phyloP scores from a whole-genome alignment of 2,113 vertebrate species.

The Apeltes quadracus region DNA sequence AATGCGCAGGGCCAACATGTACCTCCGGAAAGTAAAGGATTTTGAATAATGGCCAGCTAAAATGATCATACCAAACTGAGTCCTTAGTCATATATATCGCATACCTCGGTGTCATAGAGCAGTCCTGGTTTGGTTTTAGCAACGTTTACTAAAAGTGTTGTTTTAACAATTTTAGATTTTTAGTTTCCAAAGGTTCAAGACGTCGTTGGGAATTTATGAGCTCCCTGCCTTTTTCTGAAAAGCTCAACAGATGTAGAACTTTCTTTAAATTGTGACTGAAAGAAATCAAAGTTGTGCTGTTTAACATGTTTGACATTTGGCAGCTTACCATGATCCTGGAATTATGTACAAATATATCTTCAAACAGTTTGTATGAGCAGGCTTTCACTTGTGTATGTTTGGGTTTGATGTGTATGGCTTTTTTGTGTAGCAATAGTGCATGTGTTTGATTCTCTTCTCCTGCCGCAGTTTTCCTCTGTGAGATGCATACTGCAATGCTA shows the following conservation, averaged over 20 bases:
- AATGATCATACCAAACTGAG: too few species aligned
- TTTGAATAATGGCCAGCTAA: not conserved
- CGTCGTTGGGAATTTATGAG: not conserved
- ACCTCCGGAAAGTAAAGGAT: not conserved
- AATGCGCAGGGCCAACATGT: not conserved
- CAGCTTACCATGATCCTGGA: conserved; percentile 7
- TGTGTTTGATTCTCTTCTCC: not conserved
- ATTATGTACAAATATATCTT: not conserved
- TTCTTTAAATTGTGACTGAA: not conserved
- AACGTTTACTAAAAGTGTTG: too few species aligned
- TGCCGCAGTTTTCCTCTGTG: too few species aligned
- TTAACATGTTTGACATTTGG: not conserved
- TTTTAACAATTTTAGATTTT: too few species aligned
- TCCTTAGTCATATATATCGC: too few species aligned
- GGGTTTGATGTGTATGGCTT: not conserved
- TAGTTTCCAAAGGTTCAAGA: not conserved
- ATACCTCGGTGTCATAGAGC: too few species aligned
- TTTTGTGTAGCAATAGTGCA: not conserved
- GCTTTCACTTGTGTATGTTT: not conserved
- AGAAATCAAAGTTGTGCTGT: not conserved
- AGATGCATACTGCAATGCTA: too few species aligned
- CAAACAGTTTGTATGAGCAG: not conserved
- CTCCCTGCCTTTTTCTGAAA: not conserved
- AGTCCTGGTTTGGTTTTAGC: too few species aligned
- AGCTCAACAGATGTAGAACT: not conserved